Evolutionary conservation across 2,888 invertebrate genomes (phyloP).

Genomic region (Melolontha melolontha): DNA sequence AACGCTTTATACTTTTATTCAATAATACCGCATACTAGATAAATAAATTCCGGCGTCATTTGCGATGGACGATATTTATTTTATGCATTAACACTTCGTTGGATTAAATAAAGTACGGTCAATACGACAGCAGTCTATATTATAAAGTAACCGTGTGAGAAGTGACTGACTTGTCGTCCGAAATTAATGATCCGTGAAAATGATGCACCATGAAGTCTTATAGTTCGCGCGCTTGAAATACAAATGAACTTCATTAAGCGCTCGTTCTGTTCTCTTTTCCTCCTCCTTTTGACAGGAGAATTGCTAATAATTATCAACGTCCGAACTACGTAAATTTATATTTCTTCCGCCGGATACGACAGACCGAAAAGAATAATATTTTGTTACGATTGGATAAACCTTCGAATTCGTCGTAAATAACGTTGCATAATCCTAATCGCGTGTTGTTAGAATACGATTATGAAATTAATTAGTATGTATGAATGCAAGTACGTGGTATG

Average conservation of each 20-base stretch:
- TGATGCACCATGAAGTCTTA: slow-evolving; percentile 37
- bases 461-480: no score
- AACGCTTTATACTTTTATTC: no score
- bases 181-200: slow-evolving; percentile 39
- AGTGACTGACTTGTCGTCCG: slow-evolving; percentile 22
- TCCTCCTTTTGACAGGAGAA: slow-evolving; percentile 9
- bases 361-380: neutral
- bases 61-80: slow-evolving; percentile 1
- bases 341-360: no score
- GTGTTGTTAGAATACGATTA: no score
- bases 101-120: neutral
- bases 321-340: no score
- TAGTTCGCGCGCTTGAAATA: slow-evolving; percentile 14
- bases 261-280: slow-evolving; percentile 6
- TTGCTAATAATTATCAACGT: slow-evolving; percentile 20
- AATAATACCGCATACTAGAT: no score
- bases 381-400: neutral
- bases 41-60: neutral
- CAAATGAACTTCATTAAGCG: slow-evolving; percentile 29
- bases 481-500: no score
- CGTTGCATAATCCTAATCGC: no score
- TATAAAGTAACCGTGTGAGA: neutral
- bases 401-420: neutral
- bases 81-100: slow-evolving; percentile 14
- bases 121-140: neutral